phyloP scores from a whole-genome alignment of 2,888 invertebrate genomes.

The Papilio protenor region DNA sequence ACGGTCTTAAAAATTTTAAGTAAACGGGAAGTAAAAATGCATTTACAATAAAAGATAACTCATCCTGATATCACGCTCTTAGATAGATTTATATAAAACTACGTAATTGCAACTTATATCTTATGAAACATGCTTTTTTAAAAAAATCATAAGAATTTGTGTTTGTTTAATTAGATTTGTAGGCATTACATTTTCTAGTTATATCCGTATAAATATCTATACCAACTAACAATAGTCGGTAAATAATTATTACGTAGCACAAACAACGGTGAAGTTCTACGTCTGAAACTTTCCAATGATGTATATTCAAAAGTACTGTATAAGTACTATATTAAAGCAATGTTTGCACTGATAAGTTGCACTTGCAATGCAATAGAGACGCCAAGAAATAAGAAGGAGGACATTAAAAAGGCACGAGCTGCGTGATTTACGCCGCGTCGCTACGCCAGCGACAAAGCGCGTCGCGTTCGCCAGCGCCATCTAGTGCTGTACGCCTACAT shows the following conservation, averaged over 20 bases:
- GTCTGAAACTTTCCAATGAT: background rate
- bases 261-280: background rate
- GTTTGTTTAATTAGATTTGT: background rate
- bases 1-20: background rate
- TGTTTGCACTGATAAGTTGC: conserved; percentile 48
- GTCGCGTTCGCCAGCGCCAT: conserved; percentile 53
- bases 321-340: conserved; percentile 40
- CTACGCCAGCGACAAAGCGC: conserved; percentile 51
- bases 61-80: background rate
- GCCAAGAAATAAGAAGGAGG: conserved; percentile 57
- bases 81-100: background rate
- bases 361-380: conserved; percentile 53
- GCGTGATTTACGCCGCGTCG: conserved; percentile 62
- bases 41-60: background rate
- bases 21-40: background rate
- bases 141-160: no score
- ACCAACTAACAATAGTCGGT: background rate
- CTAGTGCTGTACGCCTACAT: conserved; percentile 49
- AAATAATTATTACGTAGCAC: background rate
- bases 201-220: background rate
- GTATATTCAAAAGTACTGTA: conserved; percentile 44
- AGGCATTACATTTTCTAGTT: background rate
- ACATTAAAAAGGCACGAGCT: conserved; percentile 62
- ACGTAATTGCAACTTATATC: background rate
- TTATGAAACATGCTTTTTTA: no score